A percentile compares a stretch with the other conserved stretches of the same genome.
Evolutionary conservation across 2,797 vertebrate genomes (phyloP).

Genomic region (Coracias cyanogaster): DNA sequence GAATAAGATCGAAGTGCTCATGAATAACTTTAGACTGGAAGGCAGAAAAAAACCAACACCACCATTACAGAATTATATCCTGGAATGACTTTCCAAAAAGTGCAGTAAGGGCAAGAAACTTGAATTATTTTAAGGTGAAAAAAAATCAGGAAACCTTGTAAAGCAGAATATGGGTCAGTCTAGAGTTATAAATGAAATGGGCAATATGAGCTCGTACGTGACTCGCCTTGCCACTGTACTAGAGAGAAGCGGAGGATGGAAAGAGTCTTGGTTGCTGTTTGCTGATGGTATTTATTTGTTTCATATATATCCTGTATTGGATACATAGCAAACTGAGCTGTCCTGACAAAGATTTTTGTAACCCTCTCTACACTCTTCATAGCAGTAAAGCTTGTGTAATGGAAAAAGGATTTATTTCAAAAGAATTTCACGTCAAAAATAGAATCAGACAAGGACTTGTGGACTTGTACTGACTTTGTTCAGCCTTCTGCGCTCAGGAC

Average conservation of each 20-base stretch:
- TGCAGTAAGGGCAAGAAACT: neutral
- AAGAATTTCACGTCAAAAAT: neutral
- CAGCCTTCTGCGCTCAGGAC: neutral
- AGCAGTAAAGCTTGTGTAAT: neutral
- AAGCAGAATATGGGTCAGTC: neutral
- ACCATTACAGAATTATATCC: neutral
- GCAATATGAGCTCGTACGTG: neutral
- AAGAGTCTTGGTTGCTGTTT: neutral
- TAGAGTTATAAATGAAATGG: neutral
- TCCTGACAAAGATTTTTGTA: neutral
- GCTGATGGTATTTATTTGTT: neutral
- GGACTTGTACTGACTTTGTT: neutral
- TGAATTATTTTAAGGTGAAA: neutral
- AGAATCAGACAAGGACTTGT: neutral
- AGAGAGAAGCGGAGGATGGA: neutral
- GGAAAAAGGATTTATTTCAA: constrained; percentile 4
- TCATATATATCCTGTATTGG: neutral
- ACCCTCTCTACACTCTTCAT: neutral
- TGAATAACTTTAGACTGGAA: neutral
- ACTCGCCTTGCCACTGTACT: neutral
- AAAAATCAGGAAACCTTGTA: neutral
- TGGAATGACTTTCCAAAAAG: neutral
- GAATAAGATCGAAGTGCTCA: neutral
- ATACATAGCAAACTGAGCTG: neutral
- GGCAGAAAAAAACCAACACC: neutral